Evolutionary conservation across 2,888 invertebrate genomes (phyloP).

Genomic region (Pyrgus malvae): DNA sequence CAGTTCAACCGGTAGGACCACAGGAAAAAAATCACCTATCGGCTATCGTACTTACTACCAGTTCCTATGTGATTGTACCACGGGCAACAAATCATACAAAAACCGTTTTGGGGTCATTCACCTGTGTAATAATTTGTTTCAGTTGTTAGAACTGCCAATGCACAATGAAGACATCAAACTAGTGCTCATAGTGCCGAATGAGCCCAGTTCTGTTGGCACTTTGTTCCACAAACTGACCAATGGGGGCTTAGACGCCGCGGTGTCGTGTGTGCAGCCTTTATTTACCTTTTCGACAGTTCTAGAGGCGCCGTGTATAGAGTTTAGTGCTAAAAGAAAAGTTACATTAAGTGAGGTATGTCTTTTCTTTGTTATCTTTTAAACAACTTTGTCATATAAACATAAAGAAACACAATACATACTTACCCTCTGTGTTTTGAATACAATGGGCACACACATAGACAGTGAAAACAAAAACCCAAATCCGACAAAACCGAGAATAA

Average conservation of each 20-base stretch:
- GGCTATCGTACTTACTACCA: too few relatives aligned
- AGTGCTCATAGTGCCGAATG: slow-evolving; percentile 41
- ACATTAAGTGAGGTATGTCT: not conserved
- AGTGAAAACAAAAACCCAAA: too few relatives aligned
- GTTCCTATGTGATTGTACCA: too few relatives aligned
- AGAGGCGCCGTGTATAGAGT: slow-evolving; percentile 28
- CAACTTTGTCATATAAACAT: too few relatives aligned
- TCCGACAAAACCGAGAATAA: too few relatives aligned
- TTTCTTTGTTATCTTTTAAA: too few relatives aligned
- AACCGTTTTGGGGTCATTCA: not conserved
- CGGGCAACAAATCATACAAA: too few relatives aligned
- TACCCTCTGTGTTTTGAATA: too few relatives aligned
- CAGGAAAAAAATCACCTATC: too few relatives aligned
- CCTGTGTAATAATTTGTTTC: slow-evolving; percentile 10
- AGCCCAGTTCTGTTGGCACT: slow-evolving; percentile 31
- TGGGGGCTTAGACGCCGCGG: slow-evolving; percentile 29
- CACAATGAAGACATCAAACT: slow-evolving; percentile 38
- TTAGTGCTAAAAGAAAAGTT: not conserved
- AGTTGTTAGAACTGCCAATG: slow-evolving; percentile 43
- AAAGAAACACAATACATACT: too few relatives aligned
- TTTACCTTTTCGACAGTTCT: slow-evolving; percentile 31
- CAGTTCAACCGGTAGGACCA: too few relatives aligned
- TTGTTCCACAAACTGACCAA: slow-evolving; percentile 26
- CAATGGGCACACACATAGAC: too few relatives aligned
- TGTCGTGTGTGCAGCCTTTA: slow-evolving; percentile 29